These are phyloP conservation scores for Girardia tigrina DNA, from an alignment of 2,888 invertebrate species.

Conservation along the genomic window DNA sequence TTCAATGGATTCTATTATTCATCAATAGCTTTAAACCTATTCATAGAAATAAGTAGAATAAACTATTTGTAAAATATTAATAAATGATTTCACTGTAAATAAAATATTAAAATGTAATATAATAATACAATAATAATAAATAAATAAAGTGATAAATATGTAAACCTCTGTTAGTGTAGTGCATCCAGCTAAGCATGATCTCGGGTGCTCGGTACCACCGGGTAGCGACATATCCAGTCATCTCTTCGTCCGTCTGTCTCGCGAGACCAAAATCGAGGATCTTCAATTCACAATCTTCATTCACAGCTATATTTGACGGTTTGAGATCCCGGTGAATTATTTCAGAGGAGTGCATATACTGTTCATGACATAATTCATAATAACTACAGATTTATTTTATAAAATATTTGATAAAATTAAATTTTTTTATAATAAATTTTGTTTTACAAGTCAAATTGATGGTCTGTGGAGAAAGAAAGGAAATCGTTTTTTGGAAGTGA, in stretches of 20 bases:
- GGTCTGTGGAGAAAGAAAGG: not conserved
- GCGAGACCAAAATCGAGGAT: conserved; percentile 96
- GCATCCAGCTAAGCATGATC: conserved; percentile 99
- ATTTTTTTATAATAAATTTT: not conserved
- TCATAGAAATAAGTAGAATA: too few species aligned
- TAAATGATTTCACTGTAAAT: too few species aligned
- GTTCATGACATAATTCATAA: not conserved
- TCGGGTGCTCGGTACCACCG: conserved; percentile 82
- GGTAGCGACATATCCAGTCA: conserved; percentile 92
- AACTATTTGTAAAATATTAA: too few species aligned
- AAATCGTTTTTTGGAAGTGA: too few species aligned
- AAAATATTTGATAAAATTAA: not conserved
- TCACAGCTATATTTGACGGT: conserved; percentile 95
- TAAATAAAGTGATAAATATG: too few species aligned
- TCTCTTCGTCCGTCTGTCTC: conserved; percentile 86
- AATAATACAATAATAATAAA: too few species aligned
- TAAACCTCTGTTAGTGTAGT: conserved; percentile 91
- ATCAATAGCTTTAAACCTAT: too few species aligned
- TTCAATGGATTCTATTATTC: too few species aligned
- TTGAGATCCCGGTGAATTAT: conserved; percentile 92
- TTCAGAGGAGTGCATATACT: conserved; percentile 89
- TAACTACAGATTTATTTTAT: too few species aligned
- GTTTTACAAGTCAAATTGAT: not conserved
- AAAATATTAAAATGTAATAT: too few species aligned
- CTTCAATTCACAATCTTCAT: conserved; percentile 87